Evolutionary conservation across 1,140 invertebrate genomes (phyloP).

Genomic region (Scaptomyza hsui): DNA sequence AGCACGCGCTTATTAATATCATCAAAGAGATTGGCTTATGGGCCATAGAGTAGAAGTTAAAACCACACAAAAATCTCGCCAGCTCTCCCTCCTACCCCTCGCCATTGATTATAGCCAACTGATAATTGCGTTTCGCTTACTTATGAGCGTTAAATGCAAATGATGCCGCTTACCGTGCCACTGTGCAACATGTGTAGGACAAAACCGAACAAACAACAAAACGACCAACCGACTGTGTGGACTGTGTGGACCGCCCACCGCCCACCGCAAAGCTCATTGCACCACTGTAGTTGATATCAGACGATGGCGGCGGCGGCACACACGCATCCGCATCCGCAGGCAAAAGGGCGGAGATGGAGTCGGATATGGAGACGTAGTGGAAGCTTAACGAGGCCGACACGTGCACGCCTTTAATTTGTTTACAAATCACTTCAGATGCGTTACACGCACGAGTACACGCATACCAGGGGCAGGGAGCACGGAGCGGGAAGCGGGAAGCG

Average conservation of each 20-base stretch:
- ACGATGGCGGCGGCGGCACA: slow-evolving; percentile 30
- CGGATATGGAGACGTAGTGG: slow-evolving; percentile 24
- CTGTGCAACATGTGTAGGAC: slow-evolving; percentile 13
- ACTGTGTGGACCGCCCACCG: neutral
- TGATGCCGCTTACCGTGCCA: slow-evolving; percentile 26
- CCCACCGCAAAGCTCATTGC: slow-evolving; percentile 51
- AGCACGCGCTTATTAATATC: slow-evolving; percentile 54
- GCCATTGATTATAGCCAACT: slow-evolving; percentile 46
- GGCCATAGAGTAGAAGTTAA: slow-evolving; percentile 44
- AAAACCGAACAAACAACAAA: slow-evolving; percentile 12
- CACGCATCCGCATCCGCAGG: slow-evolving; percentile 38
- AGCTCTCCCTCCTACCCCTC: neutral
- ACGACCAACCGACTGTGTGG: slow-evolving; percentile 13
- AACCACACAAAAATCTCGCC: slow-evolving; percentile 33
- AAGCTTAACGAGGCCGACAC: slow-evolving; percentile 74
- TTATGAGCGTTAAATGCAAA: slow-evolving; percentile 66
- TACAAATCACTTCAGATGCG: slow-evolving; percentile 83
- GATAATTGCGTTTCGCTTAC: slow-evolving; percentile 61
- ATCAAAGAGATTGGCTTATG: slow-evolving; percentile 45
- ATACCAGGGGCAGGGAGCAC: neutral
- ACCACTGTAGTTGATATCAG: slow-evolving; percentile 53
- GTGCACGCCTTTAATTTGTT: slow-evolving; percentile 83
- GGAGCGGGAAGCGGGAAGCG: too few species aligned
- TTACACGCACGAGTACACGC: slow-evolving; percentile 76
- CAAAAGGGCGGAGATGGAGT: neutral